phyloP scores from a whole-genome alignment of 2,888 invertebrate genomes.

The Pyrochroa serraticornis region DNA sequence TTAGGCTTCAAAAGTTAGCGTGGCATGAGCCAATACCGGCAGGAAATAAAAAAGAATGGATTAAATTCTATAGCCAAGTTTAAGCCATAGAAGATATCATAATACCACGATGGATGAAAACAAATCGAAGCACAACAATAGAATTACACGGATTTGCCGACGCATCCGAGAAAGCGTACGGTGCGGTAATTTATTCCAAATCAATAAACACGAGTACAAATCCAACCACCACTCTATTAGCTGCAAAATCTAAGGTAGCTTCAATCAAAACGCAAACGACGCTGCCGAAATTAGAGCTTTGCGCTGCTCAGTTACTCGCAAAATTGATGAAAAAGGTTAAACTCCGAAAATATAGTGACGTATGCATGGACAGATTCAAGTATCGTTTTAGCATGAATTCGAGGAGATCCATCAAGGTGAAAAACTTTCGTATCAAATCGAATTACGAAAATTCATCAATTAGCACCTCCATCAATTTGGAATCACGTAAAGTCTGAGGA shows the following conservation, averaged over 20 bases:
- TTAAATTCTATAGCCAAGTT: slow-evolving; percentile 4
- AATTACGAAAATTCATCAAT: too few species aligned
- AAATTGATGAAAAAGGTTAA: slow-evolving; percentile 11
- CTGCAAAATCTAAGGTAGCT: slow-evolving; percentile 27
- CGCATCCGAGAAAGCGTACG: slow-evolving; percentile 16
- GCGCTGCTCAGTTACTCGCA: slow-evolving; percentile 24
- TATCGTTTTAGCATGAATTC: too few species aligned
- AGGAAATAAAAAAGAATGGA: slow-evolving; percentile 3
- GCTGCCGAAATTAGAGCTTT: slow-evolving; percentile 26
- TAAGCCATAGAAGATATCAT: slow-evolving; percentile 4
- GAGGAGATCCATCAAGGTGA: too few species aligned
- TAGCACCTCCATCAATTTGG: too few species aligned
- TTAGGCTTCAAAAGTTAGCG: slow-evolving; percentile 8
- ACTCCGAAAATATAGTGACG: too few species aligned
- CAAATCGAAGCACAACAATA: slow-evolving; percentile 1
- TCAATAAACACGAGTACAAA: slow-evolving; percentile 4
- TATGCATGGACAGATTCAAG: too few species aligned
- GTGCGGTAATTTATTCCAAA: slow-evolving; percentile 20
- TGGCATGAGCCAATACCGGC: slow-evolving; percentile 26
- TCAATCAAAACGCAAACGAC: slow-evolving; percentile 24
- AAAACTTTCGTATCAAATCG: too few species aligned
- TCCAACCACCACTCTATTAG: slow-evolving; percentile 14
- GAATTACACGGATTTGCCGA: slow-evolving; percentile 24
- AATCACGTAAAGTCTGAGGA: too few species aligned
- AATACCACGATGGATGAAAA: slow-evolving; percentile 1